phyloP scores from a whole-genome alignment of 1,140 invertebrate genomes.

The Saxidomus purpurata region DNA sequence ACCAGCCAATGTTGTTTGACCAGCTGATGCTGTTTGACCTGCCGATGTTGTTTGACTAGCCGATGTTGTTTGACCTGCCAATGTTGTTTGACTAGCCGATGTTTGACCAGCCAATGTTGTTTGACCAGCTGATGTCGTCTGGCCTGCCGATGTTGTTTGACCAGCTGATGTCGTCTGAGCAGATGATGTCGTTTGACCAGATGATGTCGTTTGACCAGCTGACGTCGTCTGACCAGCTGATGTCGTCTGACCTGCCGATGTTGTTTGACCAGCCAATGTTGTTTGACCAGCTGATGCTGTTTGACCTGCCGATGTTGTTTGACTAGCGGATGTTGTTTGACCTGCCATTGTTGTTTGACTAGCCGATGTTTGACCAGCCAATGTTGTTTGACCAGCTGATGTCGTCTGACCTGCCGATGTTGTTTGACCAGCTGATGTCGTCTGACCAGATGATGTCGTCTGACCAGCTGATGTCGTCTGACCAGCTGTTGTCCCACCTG shows the following conservation, averaged over 20 bases:
- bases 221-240: background rate
- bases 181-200: background rate
- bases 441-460: conserved; percentile 1
- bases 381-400: conserved; percentile 19
- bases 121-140: background rate
- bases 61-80: background rate
- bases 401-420: background rate
- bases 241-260: conserved; percentile 18
- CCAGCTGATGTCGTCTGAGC: conserved; percentile 18
- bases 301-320: conserved; percentile 15
- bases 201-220: conserved; percentile 6
- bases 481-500: conserved; percentile 3
- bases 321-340: background rate
- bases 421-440: conserved; percentile 6
- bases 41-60: background rate
- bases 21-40: conserved; percentile 5
- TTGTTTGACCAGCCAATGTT: background rate
- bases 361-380: background rate
- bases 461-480: conserved; percentile 17
- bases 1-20: background rate
- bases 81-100: conserved; percentile 9
- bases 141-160: conserved; percentile 6
- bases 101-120: background rate
- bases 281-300: background rate
- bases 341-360: conserved; percentile 2